These are phyloP conservation scores for Nilaparvata lugens DNA, from an alignment of 1,140 invertebrate genomes.

Conservation along the genomic window DNA sequence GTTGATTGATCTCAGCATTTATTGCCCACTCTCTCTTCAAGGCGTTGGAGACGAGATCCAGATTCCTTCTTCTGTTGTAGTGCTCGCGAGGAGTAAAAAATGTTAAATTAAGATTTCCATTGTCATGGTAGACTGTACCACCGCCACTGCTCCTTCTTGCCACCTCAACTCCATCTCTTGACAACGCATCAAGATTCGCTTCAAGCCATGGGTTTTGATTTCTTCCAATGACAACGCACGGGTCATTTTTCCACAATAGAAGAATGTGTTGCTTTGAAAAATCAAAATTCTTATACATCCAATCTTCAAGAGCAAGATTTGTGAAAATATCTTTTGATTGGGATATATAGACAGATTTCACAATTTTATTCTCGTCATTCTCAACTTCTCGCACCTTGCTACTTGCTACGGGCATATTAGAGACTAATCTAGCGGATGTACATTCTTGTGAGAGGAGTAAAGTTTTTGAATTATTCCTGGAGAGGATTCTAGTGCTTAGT, in stretches of 20 bases:
- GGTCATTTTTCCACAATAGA: slow-evolving; percentile 84
- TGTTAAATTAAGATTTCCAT: slow-evolving; percentile 84
- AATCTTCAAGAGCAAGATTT: slow-evolving; percentile 90
- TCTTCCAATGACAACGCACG: slow-evolving; percentile 88
- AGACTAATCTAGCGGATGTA: neutral
- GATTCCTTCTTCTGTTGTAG: slow-evolving; percentile 76
- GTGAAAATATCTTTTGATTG: slow-evolving; percentile 81
- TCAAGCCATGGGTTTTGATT: slow-evolving; percentile 97
- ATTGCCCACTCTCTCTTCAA: slow-evolving; percentile 69
- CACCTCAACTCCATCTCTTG: slow-evolving; percentile 53
- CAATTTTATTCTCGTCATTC: slow-evolving; percentile 41
- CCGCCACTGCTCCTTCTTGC: slow-evolving; percentile 91
- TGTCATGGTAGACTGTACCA: slow-evolving; percentile 92
- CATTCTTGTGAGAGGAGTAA: neutral
- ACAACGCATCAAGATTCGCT: slow-evolving; percentile 54
- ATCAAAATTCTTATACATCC: slow-evolving; percentile 80
- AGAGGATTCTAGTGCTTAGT: neutral
- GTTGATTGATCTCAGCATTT: slow-evolving; percentile 58
- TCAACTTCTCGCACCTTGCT: neutral
- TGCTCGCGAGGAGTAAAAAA: slow-evolving; percentile 72
- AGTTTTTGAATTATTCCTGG: neutral
- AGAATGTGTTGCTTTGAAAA: slow-evolving; percentile 73
- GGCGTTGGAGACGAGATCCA: slow-evolving; percentile 72
- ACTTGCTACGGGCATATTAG: no score
- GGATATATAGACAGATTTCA: slow-evolving; percentile 84